Conservation (phyloP, 2,797 vertebrate species). For the Kryptolebias ocellatus region DNA sequence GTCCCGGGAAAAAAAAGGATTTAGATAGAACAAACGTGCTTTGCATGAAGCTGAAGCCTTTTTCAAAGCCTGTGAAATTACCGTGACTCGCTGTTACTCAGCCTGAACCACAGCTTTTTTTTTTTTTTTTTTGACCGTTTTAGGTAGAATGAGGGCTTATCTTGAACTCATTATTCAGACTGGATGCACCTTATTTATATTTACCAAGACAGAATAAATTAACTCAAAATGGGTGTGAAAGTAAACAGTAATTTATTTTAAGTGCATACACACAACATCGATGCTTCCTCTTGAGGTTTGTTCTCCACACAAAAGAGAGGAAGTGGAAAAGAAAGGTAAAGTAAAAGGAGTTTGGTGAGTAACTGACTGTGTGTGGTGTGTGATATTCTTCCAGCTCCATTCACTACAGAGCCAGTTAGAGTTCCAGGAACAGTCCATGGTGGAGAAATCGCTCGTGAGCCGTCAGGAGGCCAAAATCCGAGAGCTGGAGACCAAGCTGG, state of each 20-base stretch:
- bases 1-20: slow-evolving; percentile 51
- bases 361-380: slow-evolving; percentile 29
- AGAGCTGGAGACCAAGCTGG: slow-evolving; percentile 95
- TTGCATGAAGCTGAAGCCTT: slow-evolving; percentile 52
- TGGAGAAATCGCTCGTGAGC: slow-evolving; percentile 97
- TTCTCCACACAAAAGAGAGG: slow-evolving; percentile 9
- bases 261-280: slow-evolving; percentile 15
- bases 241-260: slow-evolving; percentile 47
- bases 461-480: slow-evolving; percentile 98
- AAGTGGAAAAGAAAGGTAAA: slow-evolving; percentile 12
- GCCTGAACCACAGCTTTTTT: slow-evolving; percentile 40
- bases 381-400: slow-evolving; percentile 84
- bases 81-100: slow-evolving; percentile 48
- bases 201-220: slow-evolving; percentile 32
- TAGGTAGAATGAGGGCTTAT: slow-evolving; percentile 45
- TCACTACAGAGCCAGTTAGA: slow-evolving; percentile 95
- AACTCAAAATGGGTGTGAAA: slow-evolving; percentile 24
- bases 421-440: slow-evolving; percentile 98
- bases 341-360: not conserved
- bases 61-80: slow-evolving; percentile 57
- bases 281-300: slow-evolving; percentile 9
- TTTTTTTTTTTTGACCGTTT: slow-evolving; percentile 41
- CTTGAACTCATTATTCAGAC: slow-evolving; percentile 55
- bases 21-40: slow-evolving; percentile 66
- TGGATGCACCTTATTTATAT: slow-evolving; percentile 53